Percentiles rank a stretch among this genome's conserved stretches.
phyloP scores from a whole-genome alignment of 2,888 invertebrate species.

The Aquatica leii region DNA sequence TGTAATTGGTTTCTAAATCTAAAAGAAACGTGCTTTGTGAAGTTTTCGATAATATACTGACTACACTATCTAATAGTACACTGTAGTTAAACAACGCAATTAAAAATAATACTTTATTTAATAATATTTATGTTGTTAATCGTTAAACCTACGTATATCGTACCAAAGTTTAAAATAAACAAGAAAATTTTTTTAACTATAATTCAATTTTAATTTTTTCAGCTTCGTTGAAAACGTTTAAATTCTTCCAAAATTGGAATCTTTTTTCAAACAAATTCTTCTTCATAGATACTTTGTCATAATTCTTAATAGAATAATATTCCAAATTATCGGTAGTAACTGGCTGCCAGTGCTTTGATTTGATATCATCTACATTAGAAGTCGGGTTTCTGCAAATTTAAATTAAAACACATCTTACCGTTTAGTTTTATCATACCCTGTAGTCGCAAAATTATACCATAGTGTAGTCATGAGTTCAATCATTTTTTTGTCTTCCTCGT shows the following conservation, averaged over 20 bases:
- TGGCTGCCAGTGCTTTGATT: slow-evolving; percentile 30
- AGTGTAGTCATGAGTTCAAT: neutral
- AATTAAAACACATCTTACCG: neutral
- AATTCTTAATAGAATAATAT: slow-evolving; percentile 24
- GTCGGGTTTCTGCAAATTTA: slow-evolving; percentile 33
- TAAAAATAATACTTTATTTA: no score
- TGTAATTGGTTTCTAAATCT: no score
- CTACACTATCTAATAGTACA: no score
- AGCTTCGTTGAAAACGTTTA: neutral
- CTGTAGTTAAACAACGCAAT: no score
- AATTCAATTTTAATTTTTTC: neutral
- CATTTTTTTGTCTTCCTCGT: neutral
- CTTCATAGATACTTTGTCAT: neutral
- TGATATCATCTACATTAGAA: slow-evolving; percentile 12
- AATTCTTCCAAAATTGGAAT: neutral
- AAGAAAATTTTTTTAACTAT: no score
- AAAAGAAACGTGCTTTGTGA: no score
- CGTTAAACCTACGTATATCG: no score
- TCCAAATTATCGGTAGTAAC: slow-evolving; percentile 22
- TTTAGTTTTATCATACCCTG: slow-evolving; percentile 1
- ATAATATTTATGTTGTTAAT: no score
- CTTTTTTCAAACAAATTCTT: neutral
- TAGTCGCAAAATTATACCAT: slow-evolving; percentile 7
- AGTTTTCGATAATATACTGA: no score
- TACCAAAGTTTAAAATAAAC: no score